Base-by-base conservation (phyloP, 2,113 vertebrate species). In the Semnornis frantzii region DNA sequence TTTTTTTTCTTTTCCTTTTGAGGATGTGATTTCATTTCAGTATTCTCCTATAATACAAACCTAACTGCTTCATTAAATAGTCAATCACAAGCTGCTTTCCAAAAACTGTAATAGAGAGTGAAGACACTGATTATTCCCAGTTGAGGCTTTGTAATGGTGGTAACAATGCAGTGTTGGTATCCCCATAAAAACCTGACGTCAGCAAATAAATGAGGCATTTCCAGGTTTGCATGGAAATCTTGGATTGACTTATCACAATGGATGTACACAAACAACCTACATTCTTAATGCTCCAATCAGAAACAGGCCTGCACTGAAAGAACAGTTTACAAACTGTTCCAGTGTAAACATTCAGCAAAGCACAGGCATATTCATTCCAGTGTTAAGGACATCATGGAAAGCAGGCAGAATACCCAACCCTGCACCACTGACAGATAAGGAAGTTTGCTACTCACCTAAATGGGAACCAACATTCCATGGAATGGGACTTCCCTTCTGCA, bases 11-110 rank as follows among this genome's bases (percentile, higher is more conserved):
- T 42, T 87, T 89, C 75, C 33, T 84, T 93, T 55, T 64, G 58
- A 87, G 92, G 85, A 92, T 85, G 58, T 79, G 54, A 93, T 93
- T 95, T 94, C 79, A 83, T 84, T 85, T 86, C 62, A 70, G 50
- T 58, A 62, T 90, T 93, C 42, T 84, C 42, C 57, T 85, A 76
- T 72, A 72, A 73, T n/a, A 39, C 65, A 75, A 90, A 80, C 52
- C 39, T 46, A 87, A 64, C 54, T 85, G 82, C 48, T 48, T 93
- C 96, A 92, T 94, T 89, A 75, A 92, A 72, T 15, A 84, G 46
- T 83, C 84, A 54, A 74, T 85, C 77, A 90, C 64, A 91, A 91
- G 62, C 55, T 58, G 31, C 68, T 73, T 76, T 63, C 88, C 85
- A 72, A 91, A 95, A 93, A 77, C 7, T 62, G 80, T 39, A 86